A percentile compares a stretch with the other conserved stretches of the same genome.
These are phyloP conservation scores for Mythimna lalbum DNA, from an alignment of 2,888 invertebrate genomes.

Conservation along the genomic window DNA sequence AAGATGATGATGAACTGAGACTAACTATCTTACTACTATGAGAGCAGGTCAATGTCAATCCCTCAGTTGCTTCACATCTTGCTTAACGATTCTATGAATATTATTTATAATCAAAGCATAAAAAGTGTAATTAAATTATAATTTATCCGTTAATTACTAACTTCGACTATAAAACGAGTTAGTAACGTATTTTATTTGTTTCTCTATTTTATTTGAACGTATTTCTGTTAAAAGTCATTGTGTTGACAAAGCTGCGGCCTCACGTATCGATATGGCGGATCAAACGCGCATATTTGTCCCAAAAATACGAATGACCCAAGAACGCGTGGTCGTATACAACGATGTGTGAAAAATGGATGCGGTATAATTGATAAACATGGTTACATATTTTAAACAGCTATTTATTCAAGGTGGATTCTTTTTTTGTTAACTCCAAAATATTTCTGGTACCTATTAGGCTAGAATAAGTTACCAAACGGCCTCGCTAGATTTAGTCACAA, in stretches of 20 bases:
- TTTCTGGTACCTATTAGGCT: too few relatives aligned
- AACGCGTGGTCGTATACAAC: constrained; percentile 59
- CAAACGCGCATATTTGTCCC: constrained; percentile 66
- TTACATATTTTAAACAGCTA: too few relatives aligned
- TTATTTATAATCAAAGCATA: constrained; percentile 1
- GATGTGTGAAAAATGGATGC: constrained; percentile 21
- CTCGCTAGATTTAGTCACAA: too few relatives aligned
- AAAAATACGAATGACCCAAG: constrained; percentile 75
- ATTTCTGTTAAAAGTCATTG: constrained; percentile 11
- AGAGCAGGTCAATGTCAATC: constrained; percentile 23
- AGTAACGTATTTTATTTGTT: constrained; percentile 2
- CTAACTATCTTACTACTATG: not conserved
- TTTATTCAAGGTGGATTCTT: too few relatives aligned
- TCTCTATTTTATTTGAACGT: constrained; percentile 17
- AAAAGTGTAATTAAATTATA: constrained; percentile 31
- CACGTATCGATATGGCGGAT: constrained; percentile 56
- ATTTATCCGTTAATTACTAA: constrained; percentile 17
- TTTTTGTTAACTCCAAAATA: too few relatives aligned
- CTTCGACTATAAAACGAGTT: constrained; percentile 7
- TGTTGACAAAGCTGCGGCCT: constrained; percentile 29
- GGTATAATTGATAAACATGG: not conserved
- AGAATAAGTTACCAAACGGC: too few relatives aligned
- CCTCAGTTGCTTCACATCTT: constrained; percentile 26
- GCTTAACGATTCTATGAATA: constrained; percentile 28
- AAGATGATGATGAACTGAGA: too few relatives aligned